Evolutionary conservation across 2,888 invertebrate species (phyloP), one percentile per base, ranked within the genome.

Genomic region (Hypomecis punctinalis): DNA sequence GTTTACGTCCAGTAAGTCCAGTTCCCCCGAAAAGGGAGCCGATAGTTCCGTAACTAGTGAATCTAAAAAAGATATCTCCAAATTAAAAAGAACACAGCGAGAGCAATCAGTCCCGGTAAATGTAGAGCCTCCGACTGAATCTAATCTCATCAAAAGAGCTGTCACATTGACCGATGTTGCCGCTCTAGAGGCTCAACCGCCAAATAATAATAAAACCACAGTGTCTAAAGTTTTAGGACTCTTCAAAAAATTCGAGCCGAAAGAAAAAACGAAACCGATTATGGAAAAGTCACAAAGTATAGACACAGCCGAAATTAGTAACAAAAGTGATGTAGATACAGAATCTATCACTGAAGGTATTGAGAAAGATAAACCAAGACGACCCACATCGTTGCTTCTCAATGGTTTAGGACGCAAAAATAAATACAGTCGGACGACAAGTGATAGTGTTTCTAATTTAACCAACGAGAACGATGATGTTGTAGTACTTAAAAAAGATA

Each of bases 181-280:
- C 6, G 91, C 90, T 62, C 77, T 93, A 63, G 87, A 88, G 53
- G 86, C 73, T 61, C 84, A 83, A 42, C 90, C 69, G 63, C 72
- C 86, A 37, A 86, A 85, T 33, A 93, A 94, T 51, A 94, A 94
- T 51, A 94, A 94, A 76, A 95, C 95, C 46, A 95, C 95, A 9
- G 95, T 96, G 4, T 96, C 97, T 0, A 96, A 95, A 80, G 96
- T 97, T 49, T 86, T 97, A 63, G 96, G 97, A 0, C 88, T 97
- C 4, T 96, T 97, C 74, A 96, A 95, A 73, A 96, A 96, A 84
- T 95, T 94, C 82, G 95, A 96, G 84, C 94, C 96, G 56, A 93
- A 95, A 74, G 91, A 93, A 65, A 90, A 90, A 76, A 63, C 80
- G 10, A 92, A 90, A 77, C 81, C 81, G 6, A 58, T 76, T 33